phyloP scores from a whole-genome alignment of 2,888 invertebrate genomes.

The Nomada ferruginata region DNA sequence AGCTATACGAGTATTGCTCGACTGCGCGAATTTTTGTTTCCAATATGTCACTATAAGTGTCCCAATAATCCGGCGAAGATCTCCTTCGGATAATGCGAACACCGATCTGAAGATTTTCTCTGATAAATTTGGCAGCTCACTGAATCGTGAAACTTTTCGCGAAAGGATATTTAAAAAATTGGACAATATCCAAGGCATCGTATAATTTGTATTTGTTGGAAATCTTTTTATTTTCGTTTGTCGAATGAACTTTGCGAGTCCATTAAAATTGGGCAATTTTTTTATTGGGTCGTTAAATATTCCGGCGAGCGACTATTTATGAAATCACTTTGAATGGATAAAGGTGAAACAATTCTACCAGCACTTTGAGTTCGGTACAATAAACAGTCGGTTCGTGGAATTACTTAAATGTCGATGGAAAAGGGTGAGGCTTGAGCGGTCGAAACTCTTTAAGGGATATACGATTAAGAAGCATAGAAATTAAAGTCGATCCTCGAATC shows the following conservation, averaged over 20 bases:
- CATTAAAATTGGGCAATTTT: neutral
- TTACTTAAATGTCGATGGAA: neutral
- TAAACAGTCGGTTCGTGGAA: neutral
- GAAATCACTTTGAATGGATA: too few relatives aligned
- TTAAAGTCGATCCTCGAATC: constrained; percentile 20
- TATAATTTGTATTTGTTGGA: too few relatives aligned
- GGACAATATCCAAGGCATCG: too few relatives aligned
- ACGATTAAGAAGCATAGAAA: neutral
- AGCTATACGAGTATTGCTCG: neutral
- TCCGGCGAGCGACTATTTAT: too few relatives aligned
- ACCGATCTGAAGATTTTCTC: too few relatives aligned
- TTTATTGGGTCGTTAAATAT: too few relatives aligned
- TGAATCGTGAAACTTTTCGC: too few relatives aligned
- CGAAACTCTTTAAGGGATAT: neutral
- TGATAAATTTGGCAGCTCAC: too few relatives aligned
- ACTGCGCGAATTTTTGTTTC: neutral
- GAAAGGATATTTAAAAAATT: too few relatives aligned
- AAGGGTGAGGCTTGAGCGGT: neutral
- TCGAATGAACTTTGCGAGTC: neutral
- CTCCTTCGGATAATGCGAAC: too few relatives aligned
- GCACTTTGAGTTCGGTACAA: neutral
- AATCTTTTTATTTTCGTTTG: neutral
- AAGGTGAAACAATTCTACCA: neutral
- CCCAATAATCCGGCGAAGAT: neutral
- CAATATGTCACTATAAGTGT: neutral